Percentiles rank a stretch among this genome's conserved stretches.
Conservation (phyloP, 1,140 invertebrate genomes). For the Geopemphigus sp. region DNA sequence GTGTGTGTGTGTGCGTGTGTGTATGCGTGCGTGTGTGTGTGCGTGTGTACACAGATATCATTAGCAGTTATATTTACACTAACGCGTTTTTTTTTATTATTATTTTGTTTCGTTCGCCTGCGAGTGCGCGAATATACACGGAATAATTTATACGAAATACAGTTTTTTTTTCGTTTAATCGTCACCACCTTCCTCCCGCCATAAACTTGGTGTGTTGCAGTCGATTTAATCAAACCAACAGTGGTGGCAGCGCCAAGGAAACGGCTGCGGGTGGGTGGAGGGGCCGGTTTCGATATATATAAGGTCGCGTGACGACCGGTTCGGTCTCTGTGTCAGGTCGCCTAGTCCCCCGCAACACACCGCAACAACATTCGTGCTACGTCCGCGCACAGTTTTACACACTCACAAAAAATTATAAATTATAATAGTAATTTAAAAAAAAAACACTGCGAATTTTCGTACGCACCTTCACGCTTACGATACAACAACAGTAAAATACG, state of each 20-base stretch:
- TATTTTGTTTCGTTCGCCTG: neutral
- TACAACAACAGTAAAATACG: neutral
- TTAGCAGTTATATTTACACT: too few relatives aligned
- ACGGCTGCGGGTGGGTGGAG: neutral
- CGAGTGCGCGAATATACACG: neutral
- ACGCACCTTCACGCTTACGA: neutral
- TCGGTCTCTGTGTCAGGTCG: neutral
- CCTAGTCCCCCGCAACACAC: neutral
- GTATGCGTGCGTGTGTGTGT: too few relatives aligned
- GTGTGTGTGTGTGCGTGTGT: too few relatives aligned
- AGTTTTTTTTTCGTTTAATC: neutral
- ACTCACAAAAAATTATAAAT: too few relatives aligned
- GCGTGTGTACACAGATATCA: too few relatives aligned
- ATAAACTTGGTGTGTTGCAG: neutral
- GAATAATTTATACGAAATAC: neutral
- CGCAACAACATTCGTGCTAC: neutral
- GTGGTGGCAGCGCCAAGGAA: too few relatives aligned
- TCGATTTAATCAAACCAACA: neutral
- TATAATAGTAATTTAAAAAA: too few relatives aligned
- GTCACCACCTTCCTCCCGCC: neutral
- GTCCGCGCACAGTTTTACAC: too few relatives aligned
- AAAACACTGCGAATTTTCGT: neutral
- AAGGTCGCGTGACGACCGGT: neutral
- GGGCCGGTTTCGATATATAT: constrained; percentile 15
- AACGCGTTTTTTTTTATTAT: too few relatives aligned